Percentiles rank a stretch among this genome's conserved stretches.
These are phyloP conservation scores for Phaethornis superciliosus DNA, from an alignment of 2,113 vertebrate species.

Conservation along the genomic window DNA sequence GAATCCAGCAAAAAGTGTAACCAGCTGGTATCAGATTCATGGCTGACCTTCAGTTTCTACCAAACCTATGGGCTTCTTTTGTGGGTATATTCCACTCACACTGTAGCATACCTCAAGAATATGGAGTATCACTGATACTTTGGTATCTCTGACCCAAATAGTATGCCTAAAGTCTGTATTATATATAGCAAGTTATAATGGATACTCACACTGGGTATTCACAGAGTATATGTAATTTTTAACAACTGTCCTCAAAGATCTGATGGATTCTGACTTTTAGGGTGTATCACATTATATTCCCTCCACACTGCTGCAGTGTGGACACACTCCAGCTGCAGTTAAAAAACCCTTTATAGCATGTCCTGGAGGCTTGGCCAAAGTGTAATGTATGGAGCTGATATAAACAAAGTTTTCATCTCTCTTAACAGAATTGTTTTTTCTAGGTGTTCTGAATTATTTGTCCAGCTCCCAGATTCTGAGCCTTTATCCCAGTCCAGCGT, in stretches of 20 bases:
- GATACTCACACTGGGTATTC: neutral
- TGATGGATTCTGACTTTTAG: neutral
- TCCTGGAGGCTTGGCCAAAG: neutral
- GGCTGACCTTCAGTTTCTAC: neutral
- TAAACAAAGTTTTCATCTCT: neutral
- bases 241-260: neutral
- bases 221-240: neutral
- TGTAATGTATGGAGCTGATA: neutral
- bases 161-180: neutral
- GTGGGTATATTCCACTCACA: accelerated
- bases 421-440: neutral
- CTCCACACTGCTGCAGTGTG: too few relatives aligned
- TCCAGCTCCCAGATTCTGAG: neutral
- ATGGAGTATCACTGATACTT: neutral
- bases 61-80: neutral
- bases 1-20: neutral
- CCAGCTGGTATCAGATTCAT: neutral
- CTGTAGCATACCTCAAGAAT: neutral
- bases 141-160: neutral
- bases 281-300: neutral
- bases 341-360: neutral
- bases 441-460: neutral
- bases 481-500: neutral
- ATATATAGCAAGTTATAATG: neutral
- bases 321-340: neutral